Conservation (phyloP, 2,113 vertebrate species). For the Orycteropus afer region DNA sequence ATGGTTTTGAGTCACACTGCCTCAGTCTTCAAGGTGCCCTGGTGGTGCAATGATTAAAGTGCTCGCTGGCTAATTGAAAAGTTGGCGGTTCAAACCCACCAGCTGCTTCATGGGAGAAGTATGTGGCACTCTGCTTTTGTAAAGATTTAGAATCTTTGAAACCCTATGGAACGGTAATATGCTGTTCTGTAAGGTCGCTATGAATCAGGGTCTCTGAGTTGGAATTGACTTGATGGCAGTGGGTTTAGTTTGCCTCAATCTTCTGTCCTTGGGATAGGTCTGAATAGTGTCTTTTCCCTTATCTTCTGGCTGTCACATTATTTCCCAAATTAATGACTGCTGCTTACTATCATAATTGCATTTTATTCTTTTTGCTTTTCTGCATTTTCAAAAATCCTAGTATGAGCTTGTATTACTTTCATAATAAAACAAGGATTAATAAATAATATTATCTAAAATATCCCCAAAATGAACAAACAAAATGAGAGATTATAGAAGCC, state of each 20-base stretch:
- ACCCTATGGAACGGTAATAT: too few relatives aligned
- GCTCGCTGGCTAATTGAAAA: too few relatives aligned
- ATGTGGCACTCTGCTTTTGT: too few relatives aligned
- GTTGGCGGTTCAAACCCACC: too few relatives aligned
- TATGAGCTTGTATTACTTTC: neutral
- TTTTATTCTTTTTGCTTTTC: neutral
- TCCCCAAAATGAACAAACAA: neutral
- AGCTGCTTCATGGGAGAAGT: too few relatives aligned
- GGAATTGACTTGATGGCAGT: too few relatives aligned
- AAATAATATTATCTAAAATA: neutral
- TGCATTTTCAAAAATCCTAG: neutral
- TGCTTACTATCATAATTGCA: neutral
- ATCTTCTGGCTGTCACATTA: neutral
- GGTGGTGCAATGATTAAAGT: too few relatives aligned
- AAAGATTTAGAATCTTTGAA: too few relatives aligned
- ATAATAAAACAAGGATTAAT: neutral
- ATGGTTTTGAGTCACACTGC: neutral
- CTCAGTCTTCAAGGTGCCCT: neutral
- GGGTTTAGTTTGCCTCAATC: too few relatives aligned
- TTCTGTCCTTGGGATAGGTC: neutral
- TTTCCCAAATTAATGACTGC: neutral
- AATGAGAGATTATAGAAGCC: neutral
- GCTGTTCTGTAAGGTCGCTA: too few relatives aligned
- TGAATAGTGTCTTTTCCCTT: neutral
- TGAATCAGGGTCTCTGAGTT: too few relatives aligned